These are phyloP conservation scores for human (Homo sapiens) DNA, from an alignment of 2,113 vertebrate genomes.

Conservation along the genomic window GRCh38 chr1:4445001-4445500, in stretches of 20 bases:
- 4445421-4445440: fast-evolving
- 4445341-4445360: too few relatives aligned
- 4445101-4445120: too few relatives aligned
- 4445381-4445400: neutral
- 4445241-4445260: too few relatives aligned
- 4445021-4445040: too few relatives aligned
- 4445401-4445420: neutral
- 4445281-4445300: neutral
- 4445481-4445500: fast-evolving
- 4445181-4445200: fast-evolving
- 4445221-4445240: fast-evolving
- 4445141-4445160: too few relatives aligned
- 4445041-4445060: too few relatives aligned
- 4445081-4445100: too few relatives aligned
- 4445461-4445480: neutral
- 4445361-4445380: neutral
- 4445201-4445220: neutral
- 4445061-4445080: too few relatives aligned
- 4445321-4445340: neutral
- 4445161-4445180: too few relatives aligned
- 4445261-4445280: fast-evolving
- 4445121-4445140: too few relatives aligned
- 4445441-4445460: neutral
- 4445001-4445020: too few relatives aligned
- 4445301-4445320: neutral